These are phyloP conservation scores for Drosophila gaucha DNA, from an alignment of 2,888 invertebrate genomes.

Conservation along the genomic window DNA sequence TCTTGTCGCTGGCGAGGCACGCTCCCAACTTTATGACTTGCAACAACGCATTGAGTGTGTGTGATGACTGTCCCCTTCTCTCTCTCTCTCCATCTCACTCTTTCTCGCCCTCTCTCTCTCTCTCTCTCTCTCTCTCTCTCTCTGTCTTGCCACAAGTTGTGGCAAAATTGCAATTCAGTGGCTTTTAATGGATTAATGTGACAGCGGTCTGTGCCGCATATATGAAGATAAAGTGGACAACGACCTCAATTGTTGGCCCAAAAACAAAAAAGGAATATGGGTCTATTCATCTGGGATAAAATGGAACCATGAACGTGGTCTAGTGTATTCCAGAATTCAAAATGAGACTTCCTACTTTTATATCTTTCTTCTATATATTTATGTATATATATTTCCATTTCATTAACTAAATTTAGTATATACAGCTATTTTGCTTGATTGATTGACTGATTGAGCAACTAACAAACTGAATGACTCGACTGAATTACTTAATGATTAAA, in stretches of 20 bases:
- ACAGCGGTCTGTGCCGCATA: constrained; percentile 17
- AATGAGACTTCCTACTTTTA: too few relatives aligned
- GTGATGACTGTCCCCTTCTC: too few relatives aligned
- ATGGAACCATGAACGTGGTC: not conserved
- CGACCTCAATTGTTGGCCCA: constrained; percentile 4
- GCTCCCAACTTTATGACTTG: constrained; percentile 57
- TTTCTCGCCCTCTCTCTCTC: too few relatives aligned
- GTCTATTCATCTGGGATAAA: not conserved
- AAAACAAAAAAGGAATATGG: not conserved
- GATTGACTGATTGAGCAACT: too few relatives aligned
- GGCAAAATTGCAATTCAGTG: constrained; percentile 36
- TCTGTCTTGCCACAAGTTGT: not conserved
- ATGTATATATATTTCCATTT: too few relatives aligned
- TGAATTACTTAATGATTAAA: too few relatives aligned
- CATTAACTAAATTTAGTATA: too few relatives aligned
- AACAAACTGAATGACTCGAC: too few relatives aligned
- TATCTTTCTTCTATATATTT: too few relatives aligned
- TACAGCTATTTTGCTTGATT: too few relatives aligned
- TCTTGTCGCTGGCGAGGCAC: constrained; percentile 1
- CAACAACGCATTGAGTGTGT: constrained; percentile 35
- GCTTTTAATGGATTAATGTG: constrained; percentile 37
- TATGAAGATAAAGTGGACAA: constrained; percentile 25
- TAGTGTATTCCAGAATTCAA: not conserved
- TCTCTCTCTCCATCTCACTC: too few relatives aligned
- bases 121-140: too few relatives aligned